Conservation (phyloP, 1,140 invertebrate genomes). For the Drosophila subpulchrella region DNA sequence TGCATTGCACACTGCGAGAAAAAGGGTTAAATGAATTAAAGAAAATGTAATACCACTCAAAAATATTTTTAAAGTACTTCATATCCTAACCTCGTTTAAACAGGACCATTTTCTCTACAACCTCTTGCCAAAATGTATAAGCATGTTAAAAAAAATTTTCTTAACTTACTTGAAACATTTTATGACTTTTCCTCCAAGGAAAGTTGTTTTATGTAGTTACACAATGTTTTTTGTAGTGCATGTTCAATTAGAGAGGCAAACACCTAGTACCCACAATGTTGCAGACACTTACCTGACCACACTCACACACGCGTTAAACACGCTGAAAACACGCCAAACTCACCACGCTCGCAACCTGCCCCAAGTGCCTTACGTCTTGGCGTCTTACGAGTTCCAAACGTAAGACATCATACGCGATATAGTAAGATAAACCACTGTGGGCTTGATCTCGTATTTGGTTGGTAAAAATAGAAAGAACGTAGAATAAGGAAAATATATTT, state of each 20-base stretch:
- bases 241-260: conserved; percentile 58
- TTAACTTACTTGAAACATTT: too few relatives aligned
- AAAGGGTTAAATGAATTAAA: neutral
- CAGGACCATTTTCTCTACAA: too few relatives aligned
- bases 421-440: neutral
- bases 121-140: too few relatives aligned
- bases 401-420: conserved; percentile 4
- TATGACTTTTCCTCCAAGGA: neutral
- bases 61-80: too few relatives aligned
- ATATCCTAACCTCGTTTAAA: too few relatives aligned
- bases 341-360: conserved; percentile 70
- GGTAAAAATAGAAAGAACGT: neutral
- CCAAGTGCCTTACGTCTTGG: conserved; percentile 44
- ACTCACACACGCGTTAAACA: conserved; percentile 17
- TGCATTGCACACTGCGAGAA: conserved; percentile 3
- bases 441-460: neutral
- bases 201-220: neutral
- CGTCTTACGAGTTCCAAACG: conserved; percentile 32
- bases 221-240: conserved; percentile 9
- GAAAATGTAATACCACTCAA: neutral
- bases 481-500: too few relatives aligned
- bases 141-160: too few relatives aligned
- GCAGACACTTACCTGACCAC: conserved; percentile 69
- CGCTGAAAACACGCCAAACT: conserved; percentile 18
- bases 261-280: conserved; percentile 51